phyloP scores from a whole-genome alignment of 1,140 invertebrate genomes.

The Leptinotarsa undecemlineata region DNA sequence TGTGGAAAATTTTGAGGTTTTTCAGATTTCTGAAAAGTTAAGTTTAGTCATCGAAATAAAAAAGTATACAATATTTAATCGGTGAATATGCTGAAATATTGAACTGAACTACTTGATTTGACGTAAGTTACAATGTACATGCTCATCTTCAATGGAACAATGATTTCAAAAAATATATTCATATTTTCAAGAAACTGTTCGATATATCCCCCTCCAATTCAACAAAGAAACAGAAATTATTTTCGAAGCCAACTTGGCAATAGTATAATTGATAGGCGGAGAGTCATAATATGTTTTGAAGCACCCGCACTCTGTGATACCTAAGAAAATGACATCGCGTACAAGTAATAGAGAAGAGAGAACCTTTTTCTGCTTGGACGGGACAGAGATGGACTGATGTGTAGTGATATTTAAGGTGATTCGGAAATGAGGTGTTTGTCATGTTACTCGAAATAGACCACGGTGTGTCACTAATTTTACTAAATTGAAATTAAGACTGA shows the following conservation, averaged over 20 bases:
- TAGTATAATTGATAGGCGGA: constrained; percentile 36
- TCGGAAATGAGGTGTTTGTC: constrained; percentile 41
- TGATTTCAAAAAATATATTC: too few relatives aligned
- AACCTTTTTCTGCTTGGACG: neutral
- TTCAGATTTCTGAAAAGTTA: too few relatives aligned
- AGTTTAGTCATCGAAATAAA: too few relatives aligned
- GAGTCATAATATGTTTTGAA: constrained; percentile 35
- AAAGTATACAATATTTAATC: too few relatives aligned
- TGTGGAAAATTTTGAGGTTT: too few relatives aligned
- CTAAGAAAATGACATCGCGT: neutral
- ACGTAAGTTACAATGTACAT: too few relatives aligned
- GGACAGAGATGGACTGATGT: constrained; percentile 11
- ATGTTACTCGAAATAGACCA: constrained; percentile 40
- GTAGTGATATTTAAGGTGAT: neutral
- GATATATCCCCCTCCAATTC: neutral
- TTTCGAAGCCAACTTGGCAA: constrained; percentile 23
- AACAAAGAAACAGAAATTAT: constrained; percentile 23
- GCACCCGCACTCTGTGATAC: constrained; percentile 33
- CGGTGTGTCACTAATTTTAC: constrained; percentile 38
- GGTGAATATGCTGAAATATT: too few relatives aligned
- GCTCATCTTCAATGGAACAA: too few relatives aligned
- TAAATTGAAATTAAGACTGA: constrained; percentile 34
- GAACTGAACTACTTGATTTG: too few relatives aligned
- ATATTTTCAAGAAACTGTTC: too few relatives aligned
- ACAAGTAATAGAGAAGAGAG: neutral